phyloP scores from a whole-genome alignment of 2,797 vertebrate species.

The Cichlasoma orientale region DNA sequence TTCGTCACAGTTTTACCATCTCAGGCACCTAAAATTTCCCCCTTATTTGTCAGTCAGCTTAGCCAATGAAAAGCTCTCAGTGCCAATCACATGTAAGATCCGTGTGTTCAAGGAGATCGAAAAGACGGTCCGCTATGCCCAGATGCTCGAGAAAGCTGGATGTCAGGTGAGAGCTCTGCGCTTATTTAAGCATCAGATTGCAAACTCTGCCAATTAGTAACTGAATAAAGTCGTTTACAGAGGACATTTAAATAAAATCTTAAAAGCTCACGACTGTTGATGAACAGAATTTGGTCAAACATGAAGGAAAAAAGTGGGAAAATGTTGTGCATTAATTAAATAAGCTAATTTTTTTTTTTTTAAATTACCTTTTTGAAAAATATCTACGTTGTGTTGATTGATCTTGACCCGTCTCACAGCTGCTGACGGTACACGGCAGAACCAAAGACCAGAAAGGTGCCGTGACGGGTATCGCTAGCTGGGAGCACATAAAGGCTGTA shows the following conservation, averaged over 20 bases:
- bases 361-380: rapidly evolving
- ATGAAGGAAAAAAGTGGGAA: too few species aligned
- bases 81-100: constrained; percentile 98
- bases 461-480: constrained; percentile 88
- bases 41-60: constrained; percentile 81
- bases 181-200: not conserved
- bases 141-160: constrained; percentile 95
- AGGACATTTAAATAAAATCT: too few species aligned
- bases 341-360: too few species aligned
- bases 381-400: rapidly evolving
- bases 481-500: constrained; percentile 95
- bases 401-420: constrained; percentile 63
- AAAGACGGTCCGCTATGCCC: constrained; percentile 92
- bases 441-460: constrained; percentile 98
- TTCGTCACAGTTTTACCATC: too few species aligned
- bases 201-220: not conserved
- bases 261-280: too few species aligned
- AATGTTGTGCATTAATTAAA: too few species aligned
- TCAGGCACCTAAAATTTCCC: not conserved
- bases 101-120: constrained; percentile 92
- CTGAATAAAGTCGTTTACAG: too few species aligned
- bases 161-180: constrained; percentile 86
- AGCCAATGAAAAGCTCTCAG: constrained; percentile 91
- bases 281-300: too few species aligned
- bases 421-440: constrained; percentile 94